Conservation (phyloP, 1,140 invertebrate genomes). For the Ceratosolen fusciceps region DNA sequence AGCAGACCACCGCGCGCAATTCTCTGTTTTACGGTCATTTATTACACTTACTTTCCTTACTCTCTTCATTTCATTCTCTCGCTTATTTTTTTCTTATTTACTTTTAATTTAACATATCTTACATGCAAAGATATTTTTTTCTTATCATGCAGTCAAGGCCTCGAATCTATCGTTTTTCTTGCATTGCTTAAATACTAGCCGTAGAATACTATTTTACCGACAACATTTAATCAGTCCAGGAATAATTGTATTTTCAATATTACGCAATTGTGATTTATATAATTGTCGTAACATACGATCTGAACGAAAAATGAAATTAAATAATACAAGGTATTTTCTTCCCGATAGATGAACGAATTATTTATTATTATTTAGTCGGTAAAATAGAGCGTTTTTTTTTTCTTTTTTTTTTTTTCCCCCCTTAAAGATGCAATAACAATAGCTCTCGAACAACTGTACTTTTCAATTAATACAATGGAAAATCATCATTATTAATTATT, state of each 20-base stretch:
- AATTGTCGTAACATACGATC: too few relatives aligned
- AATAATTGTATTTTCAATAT: too few relatives aligned
- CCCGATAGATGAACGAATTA: too few relatives aligned
- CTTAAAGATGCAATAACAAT: background rate
- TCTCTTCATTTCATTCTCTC: slow-evolving; percentile 27
- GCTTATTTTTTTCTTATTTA: background rate
- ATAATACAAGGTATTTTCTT: too few relatives aligned
- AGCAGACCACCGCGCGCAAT: slow-evolving; percentile 75
- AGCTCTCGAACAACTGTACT: background rate
- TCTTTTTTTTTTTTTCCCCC: too few relatives aligned
- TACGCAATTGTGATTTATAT: too few relatives aligned
- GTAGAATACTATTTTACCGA: slow-evolving; percentile 1
- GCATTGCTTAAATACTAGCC: background rate
- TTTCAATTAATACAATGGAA: too few relatives aligned
- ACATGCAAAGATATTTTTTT: background rate
- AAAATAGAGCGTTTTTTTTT: background rate
- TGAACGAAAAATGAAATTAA: too few relatives aligned
- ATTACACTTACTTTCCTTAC: slow-evolving; percentile 45
- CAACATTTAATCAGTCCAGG: background rate
- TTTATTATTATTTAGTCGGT: background rate
- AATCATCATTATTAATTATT: too few relatives aligned
- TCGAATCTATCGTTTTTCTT: background rate
- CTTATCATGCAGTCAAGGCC: background rate
- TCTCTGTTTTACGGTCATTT: slow-evolving; percentile 63
- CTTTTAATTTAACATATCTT: background rate